phyloP scores from a whole-genome alignment of 2,113 vertebrate genomes.

The Strix aluco region DNA sequence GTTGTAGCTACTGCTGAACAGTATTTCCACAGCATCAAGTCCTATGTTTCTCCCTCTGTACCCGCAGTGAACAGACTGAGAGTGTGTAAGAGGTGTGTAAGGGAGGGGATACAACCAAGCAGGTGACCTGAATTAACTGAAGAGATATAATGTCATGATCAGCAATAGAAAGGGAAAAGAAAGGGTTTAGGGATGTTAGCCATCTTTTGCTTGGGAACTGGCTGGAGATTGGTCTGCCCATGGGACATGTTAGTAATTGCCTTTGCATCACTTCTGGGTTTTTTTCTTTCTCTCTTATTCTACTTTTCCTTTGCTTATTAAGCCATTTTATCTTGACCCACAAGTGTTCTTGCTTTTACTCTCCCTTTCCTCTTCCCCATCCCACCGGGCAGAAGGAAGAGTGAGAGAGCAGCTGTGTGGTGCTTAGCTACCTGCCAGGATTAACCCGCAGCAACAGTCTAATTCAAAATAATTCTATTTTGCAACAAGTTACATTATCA shows the following conservation, averaged over 20 bases:
- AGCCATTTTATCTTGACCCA: background rate
- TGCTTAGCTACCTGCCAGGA: background rate
- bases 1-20: background rate
- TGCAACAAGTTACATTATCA: background rate
- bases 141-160: background rate
- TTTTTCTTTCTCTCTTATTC: background rate
- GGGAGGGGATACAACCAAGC: background rate
- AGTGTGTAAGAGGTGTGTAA: background rate
- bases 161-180: background rate
- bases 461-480: background rate
- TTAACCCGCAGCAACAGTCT: background rate
- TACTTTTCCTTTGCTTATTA: background rate
- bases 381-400: background rate
- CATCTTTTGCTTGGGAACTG: background rate
- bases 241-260: background rate
- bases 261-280: background rate
- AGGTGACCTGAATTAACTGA: background rate
- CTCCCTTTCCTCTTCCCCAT: background rate
- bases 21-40: background rate
- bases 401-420: background rate
- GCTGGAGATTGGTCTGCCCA: background rate
- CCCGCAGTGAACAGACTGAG: accelerated
- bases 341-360: background rate
- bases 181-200: background rate
- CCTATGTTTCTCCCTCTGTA: background rate